These are phyloP conservation scores for Drosophila teissieri DNA, from an alignment of 1,140 invertebrate genomes.

Conservation along the genomic window DNA sequence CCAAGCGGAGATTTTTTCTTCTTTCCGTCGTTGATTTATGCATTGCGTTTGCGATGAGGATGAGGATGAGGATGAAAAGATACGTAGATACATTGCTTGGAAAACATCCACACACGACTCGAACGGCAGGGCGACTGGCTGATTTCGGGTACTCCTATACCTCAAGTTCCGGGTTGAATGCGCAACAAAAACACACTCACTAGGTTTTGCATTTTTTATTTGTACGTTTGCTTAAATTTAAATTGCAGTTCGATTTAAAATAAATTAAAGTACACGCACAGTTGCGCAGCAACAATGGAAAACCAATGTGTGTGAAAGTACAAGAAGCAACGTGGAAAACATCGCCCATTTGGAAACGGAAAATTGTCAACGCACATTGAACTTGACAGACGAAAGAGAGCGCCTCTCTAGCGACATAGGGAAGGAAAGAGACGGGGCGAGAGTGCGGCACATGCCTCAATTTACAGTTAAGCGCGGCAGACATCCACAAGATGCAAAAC, in stretches of 20 bases:
- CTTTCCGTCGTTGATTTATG: conserved; percentile 51
- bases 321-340: conserved; percentile 65
- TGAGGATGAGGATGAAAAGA: conserved; percentile 15
- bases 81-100: conserved; percentile 35
- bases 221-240: conserved; percentile 20
- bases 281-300: conserved; percentile 68
- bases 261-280: conserved; percentile 77
- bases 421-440: not conserved
- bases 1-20: conserved; percentile 40
- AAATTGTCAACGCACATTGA: conserved; percentile 83
- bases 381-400: conserved; percentile 62
- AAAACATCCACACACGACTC: conserved; percentile 22
- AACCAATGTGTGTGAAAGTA: conserved; percentile 62
- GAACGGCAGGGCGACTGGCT: conserved; percentile 22
- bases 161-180: conserved; percentile 73
- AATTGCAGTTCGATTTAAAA: conserved; percentile 74
- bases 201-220: conserved; percentile 13
- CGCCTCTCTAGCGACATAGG: not conserved
- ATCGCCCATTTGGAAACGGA: conserved; percentile 67
- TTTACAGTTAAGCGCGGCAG: conserved; percentile 75
- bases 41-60: conserved; percentile 40
- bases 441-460: conserved; percentile 61
- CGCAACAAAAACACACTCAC: conserved; percentile 23
- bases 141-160: conserved; percentile 26
- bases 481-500: conserved; percentile 73